phyloP scores from a whole-genome alignment of 1,140 invertebrate genomes.

The Bathynomus jamesi region DNA sequence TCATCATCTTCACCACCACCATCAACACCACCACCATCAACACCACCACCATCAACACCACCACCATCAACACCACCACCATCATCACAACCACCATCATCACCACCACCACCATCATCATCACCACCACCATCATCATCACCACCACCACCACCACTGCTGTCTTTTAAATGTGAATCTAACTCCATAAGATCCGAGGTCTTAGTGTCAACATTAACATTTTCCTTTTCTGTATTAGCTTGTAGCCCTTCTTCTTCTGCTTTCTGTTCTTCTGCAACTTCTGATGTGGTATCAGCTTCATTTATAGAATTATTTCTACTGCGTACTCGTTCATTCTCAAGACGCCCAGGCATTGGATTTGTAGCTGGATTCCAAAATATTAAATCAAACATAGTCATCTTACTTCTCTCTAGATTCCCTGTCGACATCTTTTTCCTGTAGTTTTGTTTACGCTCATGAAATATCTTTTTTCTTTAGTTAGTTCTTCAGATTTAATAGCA shows the following conservation, averaged over 20 bases:
- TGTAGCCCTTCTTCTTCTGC: conserved; percentile 22
- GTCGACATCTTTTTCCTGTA: conserved; percentile 51
- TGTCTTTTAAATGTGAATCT: too few species aligned
- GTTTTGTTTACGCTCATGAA: conserved; percentile 42
- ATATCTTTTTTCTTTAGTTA: too few species aligned
- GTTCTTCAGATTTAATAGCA: too few species aligned
- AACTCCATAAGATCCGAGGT: too few species aligned
- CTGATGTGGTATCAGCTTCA: conserved; percentile 21
- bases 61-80: too few species aligned
- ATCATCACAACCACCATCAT: too few species aligned
- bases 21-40: too few species aligned
- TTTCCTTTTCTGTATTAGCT: conserved; percentile 1
- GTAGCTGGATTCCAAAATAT: conserved; percentile 75
- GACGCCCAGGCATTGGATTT: conserved; percentile 38
- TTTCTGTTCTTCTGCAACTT: conserved; percentile 22
- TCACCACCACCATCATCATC: conserved; percentile 4
- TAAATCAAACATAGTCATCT: conserved; percentile 79
- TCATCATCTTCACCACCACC: conserved; percentile 41
- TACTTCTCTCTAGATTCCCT: conserved; percentile 54
- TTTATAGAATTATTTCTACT: conserved; percentile 28
- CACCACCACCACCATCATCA: neutral
- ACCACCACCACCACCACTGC: too few species aligned
- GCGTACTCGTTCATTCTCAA: conserved; percentile 5
- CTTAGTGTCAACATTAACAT: too few species aligned
- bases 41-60: too few species aligned